These are phyloP conservation scores for Notarius quadriscutis DNA, from an alignment of 2,113 vertebrate species.

Conservation along the genomic window DNA sequence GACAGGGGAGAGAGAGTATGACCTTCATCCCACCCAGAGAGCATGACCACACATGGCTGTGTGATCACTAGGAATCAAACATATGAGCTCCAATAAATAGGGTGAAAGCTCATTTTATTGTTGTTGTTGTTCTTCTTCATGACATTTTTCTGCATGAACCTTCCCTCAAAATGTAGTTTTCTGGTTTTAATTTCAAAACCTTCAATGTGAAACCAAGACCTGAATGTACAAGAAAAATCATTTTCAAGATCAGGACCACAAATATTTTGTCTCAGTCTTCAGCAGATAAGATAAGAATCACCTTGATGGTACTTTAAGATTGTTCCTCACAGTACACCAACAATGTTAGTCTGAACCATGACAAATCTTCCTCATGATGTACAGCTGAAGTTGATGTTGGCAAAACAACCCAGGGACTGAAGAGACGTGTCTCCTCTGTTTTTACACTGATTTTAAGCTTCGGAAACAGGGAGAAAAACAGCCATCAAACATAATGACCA, in stretches of 20 bases:
- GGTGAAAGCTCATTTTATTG: too few species aligned
- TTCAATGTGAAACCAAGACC: too few species aligned
- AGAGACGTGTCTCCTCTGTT: neutral
- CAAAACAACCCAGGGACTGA: neutral
- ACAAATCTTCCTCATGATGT: neutral
- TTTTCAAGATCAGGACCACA: neutral
- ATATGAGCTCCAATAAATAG: too few species aligned
- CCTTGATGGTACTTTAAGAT: neutral
- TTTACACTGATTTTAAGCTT: slow-evolving; percentile 10
- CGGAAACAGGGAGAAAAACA: slow-evolving; percentile 32
- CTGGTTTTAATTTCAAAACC: neutral
- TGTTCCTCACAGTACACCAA: neutral
- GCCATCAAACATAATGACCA: slow-evolving; percentile 39
- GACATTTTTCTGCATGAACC: neutral
- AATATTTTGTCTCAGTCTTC: neutral
- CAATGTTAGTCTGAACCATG: neutral
- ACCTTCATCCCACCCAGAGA: too few species aligned
- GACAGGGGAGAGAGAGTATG: too few species aligned
- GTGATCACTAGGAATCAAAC: too few species aligned
- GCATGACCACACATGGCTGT: too few species aligned
- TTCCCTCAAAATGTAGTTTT: neutral
- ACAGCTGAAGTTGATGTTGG: neutral
- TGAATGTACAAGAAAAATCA: too few species aligned
- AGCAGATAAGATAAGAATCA: neutral
- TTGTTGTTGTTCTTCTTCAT: neutral